Evolutionary conservation across 92 coral and sea anemone species (phyloP).

Genomic region (Galaxea fascicularis): DNA sequence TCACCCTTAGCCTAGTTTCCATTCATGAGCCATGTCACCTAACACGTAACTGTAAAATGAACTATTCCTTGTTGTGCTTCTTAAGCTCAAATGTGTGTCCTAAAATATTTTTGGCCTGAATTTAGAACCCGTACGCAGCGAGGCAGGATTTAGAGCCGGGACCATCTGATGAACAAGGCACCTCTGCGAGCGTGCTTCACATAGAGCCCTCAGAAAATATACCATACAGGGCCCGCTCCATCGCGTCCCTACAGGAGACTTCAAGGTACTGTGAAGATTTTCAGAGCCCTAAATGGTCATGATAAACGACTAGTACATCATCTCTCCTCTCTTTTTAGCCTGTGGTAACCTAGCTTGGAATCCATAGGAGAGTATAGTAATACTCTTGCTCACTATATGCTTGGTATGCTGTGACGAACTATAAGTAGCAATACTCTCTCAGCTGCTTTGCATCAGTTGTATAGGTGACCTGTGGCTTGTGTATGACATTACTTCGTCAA

Average conservation of each 20-base stretch:
- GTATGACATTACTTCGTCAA: too few relatives aligned
- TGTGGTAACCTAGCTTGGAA: too few relatives aligned
- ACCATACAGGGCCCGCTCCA: conserved; percentile 12
- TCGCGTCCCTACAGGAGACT: not conserved
- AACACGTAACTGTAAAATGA: too few relatives aligned
- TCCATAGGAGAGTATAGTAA: too few relatives aligned
- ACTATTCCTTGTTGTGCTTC: not conserved
- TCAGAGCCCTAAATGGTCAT: not conserved
- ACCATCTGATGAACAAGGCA: conserved; percentile 11
- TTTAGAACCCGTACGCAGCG: conserved; percentile 31
- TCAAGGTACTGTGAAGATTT: conserved; percentile 3
- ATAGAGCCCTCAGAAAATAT: not conserved
- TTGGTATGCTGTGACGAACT: too few relatives aligned
- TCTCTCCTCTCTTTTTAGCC: too few relatives aligned
- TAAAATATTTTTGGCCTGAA: not conserved
- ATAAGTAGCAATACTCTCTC: too few relatives aligned
- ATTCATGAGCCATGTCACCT: too few relatives aligned
- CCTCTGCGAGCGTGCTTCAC: conserved; percentile 6
- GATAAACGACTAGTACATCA: not conserved
- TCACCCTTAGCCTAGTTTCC: too few relatives aligned
- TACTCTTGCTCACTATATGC: too few relatives aligned
- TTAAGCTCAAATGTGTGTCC: not conserved
- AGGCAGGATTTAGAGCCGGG: conserved; percentile 16
- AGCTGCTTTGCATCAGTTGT: too few relatives aligned
- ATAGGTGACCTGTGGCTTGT: too few relatives aligned